phyloP scores from a whole-genome alignment of 2,113 vertebrate species.

The Nyctereutes procyonoides region DNA sequence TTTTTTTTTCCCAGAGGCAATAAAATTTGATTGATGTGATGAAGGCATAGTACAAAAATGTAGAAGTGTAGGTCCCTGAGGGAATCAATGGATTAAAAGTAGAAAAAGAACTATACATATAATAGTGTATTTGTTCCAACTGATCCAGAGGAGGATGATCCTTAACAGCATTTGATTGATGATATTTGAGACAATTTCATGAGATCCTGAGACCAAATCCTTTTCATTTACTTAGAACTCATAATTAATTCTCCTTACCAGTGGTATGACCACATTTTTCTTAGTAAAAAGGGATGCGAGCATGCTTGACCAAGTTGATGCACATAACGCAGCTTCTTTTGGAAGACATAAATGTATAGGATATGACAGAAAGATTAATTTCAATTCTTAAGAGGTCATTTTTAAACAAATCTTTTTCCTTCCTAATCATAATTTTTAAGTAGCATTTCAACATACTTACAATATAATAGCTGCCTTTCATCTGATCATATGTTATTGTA shows the following conservation, averaged over 20 bases:
- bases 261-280: neutral
- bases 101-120: neutral
- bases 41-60: neutral
- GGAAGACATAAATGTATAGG: neutral
- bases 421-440: conserved; percentile 11
- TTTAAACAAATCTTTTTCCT: neutral
- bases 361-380: conserved; percentile 1
- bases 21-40: conserved; percentile 46
- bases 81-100: conserved; percentile 23
- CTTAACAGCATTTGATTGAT: conserved; percentile 17
- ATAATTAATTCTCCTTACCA: neutral
- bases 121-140: conserved; percentile 28
- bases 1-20: neutral
- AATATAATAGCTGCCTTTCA: neutral
- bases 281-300: conserved; percentile 30
- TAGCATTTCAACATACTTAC: neutral
- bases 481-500: neutral
- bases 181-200: conserved; percentile 51
- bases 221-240: conserved; percentile 49
- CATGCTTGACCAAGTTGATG: neutral
- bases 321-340: neutral
- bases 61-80: conserved; percentile 36
- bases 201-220: neutral
- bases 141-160: neutral
- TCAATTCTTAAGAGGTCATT: neutral